Percentiles rank a stretch among this genome's conserved stretches.
Evolutionary conservation across 2,797 vertebrate species (phyloP).

Genomic region (Sandelia bainsii): DNA sequence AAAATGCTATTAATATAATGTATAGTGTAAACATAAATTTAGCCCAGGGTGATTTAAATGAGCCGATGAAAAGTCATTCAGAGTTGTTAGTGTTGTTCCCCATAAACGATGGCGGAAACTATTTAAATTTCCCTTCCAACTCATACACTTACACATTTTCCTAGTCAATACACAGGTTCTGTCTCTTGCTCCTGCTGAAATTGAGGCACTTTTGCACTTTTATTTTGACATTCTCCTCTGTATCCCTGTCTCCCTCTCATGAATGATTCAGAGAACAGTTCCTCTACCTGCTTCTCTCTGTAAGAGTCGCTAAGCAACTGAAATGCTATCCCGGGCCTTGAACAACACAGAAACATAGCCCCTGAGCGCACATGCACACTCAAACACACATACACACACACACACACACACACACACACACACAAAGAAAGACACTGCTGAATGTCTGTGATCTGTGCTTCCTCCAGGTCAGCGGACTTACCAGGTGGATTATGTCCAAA

Average conservation of each 20-base stretch:
- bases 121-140: background rate
- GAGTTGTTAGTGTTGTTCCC: background rate
- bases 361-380: slow-evolving; percentile 61
- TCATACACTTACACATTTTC: background rate
- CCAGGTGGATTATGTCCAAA: slow-evolving; percentile 91
- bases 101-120: background rate
- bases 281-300: slow-evolving; percentile 83
- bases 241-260: slow-evolving; percentile 78
- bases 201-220: slow-evolving; percentile 17
- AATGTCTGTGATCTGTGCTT: slow-evolving; percentile 83
- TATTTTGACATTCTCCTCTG: slow-evolving; percentile 37
- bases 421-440: slow-evolving; percentile 56
- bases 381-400: slow-evolving; percentile 21
- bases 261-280: slow-evolving; percentile 91
- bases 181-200: slow-evolving; percentile 17
- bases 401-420: slow-evolving; percentile 14
- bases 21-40: too few species aligned
- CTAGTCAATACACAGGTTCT: background rate
- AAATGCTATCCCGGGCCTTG: slow-evolving; percentile 88
- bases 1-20: background rate
- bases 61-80: background rate
- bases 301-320: slow-evolving; percentile 91
- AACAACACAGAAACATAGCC: slow-evolving; percentile 82
- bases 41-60: too few species aligned
- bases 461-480: slow-evolving; percentile 87